Evolutionary conservation across 35 echinoderm and acorn worm genomes (phyloP).

Genomic region (Strongylocentrotus purpuratus): DNA sequence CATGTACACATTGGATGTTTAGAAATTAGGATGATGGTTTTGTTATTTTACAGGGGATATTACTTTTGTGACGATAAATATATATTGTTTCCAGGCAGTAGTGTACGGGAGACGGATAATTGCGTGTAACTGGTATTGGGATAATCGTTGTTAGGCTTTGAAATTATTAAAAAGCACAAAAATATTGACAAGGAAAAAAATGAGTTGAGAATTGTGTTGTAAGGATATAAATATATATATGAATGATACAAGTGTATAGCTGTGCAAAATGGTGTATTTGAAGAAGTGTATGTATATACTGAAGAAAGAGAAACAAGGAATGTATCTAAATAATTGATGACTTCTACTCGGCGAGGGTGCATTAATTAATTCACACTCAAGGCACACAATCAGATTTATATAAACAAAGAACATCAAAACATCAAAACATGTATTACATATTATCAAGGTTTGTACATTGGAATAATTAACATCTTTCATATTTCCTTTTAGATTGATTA

Average conservation of each 20-base stretch:
- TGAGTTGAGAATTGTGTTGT: background rate
- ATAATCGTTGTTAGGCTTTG: background rate
- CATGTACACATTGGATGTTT: background rate
- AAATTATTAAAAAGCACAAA: background rate
- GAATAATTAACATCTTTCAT: background rate
- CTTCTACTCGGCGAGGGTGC: background rate
- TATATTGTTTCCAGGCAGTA: background rate
- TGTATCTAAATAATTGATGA: background rate
- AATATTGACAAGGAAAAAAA: background rate
- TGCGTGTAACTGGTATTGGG: background rate
- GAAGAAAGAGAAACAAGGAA: background rate
- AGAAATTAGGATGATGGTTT: background rate
- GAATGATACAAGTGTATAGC: background rate
- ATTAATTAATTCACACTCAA: slow-evolving; percentile 30
- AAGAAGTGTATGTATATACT: background rate
- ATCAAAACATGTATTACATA: background rate
- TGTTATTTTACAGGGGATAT: background rate
- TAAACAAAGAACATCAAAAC: background rate
- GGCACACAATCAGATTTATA: slow-evolving; percentile 32
- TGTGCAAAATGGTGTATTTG: background rate
- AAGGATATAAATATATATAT: background rate
- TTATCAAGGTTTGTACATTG: background rate
- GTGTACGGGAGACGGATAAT: background rate
- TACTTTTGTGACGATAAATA: background rate
- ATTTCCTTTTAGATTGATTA: background rate